Evolutionary conservation across 2,797 vertebrate genomes (phyloP), one percentile per base, ranked within the genome.

Genomic region (Holocentrus rufus): DNA sequence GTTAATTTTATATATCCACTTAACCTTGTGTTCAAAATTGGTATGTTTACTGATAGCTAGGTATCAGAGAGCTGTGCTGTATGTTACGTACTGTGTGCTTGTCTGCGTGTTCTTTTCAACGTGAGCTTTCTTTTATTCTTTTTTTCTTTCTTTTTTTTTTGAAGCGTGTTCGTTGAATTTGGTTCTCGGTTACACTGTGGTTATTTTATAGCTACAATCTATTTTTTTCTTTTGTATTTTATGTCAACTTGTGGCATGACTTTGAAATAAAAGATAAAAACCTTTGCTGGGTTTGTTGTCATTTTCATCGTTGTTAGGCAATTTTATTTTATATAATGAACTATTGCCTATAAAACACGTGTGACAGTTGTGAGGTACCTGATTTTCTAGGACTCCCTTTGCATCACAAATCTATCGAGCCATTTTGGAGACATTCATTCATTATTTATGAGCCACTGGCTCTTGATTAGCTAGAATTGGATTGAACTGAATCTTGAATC

Each of bases 171-270:
- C 5, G 49, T 87, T 81, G 58, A 52, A 34, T 92, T 91, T 74
- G 49, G 69, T 91, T 90, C 90, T 94, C 85, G 90, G 90, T 93
- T 92, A 91, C 94, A 94, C 93, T 94, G 94, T 94, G 92, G 88
- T 94, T 93, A 88, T 94, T 93, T 94, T 92, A 87, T 92, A 94
- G 90, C 88, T 93, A 82, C 80, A 61, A 86, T 84, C 81, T 85
- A 72, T 80, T 90, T 89, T 86, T 92, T 92, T 90, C 81, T 94
- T 94, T 95, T 94, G 89, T 94, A 94, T 94, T 93, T 92, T 92
- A 94, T 93, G 93, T 95, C 92, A 94, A 94, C 89, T 95, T 94
- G 93, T 95, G 94, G 94, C 94, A 94, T 95, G 94, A 94, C 87
- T 94, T 94, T 95, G 81, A 93, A 95, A 94, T 94, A 94, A 95